Base-by-base conservation (phyloP, 1,140 invertebrate species). In the Drosophila nigromelanica region DNA sequence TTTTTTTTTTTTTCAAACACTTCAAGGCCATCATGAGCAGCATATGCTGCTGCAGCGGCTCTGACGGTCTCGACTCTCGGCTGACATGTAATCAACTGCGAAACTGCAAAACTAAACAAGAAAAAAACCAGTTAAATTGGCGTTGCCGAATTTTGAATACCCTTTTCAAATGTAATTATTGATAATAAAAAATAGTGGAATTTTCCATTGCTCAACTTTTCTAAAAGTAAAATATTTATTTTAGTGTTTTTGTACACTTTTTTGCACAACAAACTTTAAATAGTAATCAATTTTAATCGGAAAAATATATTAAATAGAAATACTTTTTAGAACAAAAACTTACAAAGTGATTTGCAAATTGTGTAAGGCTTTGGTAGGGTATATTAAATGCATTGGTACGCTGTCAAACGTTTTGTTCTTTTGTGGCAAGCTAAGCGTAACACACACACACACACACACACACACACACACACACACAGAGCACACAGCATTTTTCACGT, bases 21-120 rank as follows among this genome's bases (percentile, higher is more conserved):
- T 82, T 82, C 83, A 87, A 87, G 82, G 82, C 86, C 86, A 79
- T 62, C 78, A 78, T 89, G 83, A 86, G 80, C 76, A 76, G 78
- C 74, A 78, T 52, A 52, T 52, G 21, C 52, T 55, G 61, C 70
- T 69, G 77, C 86, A 71, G 81, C 81, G 85, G 64, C 82, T 87
- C 78, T 70, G 43, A 21, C 47, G 73, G 66, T 75, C 42, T 59
- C 30, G 43, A 48, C 68, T 61, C 24, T 45, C 15, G 50, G 8
- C 73, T 81, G 78, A 71, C 70, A 69, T 87, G 82, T 77, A 87
- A 86, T 86, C 82, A 86, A 78, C 80, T 85, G 73, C 63, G 12
- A 54, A 75, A 60, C 42, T 60, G 62, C 52, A 79, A 45, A 75
- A 54, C 71, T 73, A 73, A 80, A 30, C 15, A 54, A 12, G 30